Base-by-base conservation (phyloP, 2,113 vertebrate genomes). In the Dunckerocampus dactyliophorus region DNA sequence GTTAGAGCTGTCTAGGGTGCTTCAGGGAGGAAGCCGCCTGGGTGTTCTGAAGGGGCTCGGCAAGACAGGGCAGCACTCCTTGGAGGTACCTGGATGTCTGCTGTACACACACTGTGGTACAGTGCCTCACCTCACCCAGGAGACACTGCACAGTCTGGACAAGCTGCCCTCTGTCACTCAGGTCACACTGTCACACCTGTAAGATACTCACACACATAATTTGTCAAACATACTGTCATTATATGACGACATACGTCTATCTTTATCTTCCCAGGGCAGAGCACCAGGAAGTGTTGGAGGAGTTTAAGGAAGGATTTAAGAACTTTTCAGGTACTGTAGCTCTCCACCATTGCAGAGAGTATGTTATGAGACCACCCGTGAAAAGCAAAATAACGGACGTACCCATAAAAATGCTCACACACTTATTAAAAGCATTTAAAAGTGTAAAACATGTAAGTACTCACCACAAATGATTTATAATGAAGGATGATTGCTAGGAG, bases 201-300 rank as follows among this genome's bases (percentile, higher is more conserved):
- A 82, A 89, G 90, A 21, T 6, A 16, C 22, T 51, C 17, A 13
- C 39, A 62, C 34, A 46, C 20, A 50, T 13, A 17, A 6, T 62
- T 3, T 3, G 43, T 1, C 39, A 48, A 45, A 47, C 65, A 15
- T 47, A 31, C 4, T 39, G 9, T 5, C 37, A 39, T 9, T 11
- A 11, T 11, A 39, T 11, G 59, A 20, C 1, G 17, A 10, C 51
- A 67, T 47, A 14, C 59, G 0, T 19, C 28, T 58, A 1, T 20
- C 47, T 64, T 61, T 8, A 2, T 11, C 59, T 62, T 46, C 48
- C 47, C 24, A 99, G 97, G 69, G 93, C 90, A 78, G 96, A 98
- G 67, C 91, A 98, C 72, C 92, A 93, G 45, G 95, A 99, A 0
- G 92, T 95, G n/a, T 80, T 99, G 85, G 92, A 93, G 78, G 94